phyloP scores from a whole-genome alignment of 1,140 invertebrate genomes.

The Bombus confusus region DNA sequence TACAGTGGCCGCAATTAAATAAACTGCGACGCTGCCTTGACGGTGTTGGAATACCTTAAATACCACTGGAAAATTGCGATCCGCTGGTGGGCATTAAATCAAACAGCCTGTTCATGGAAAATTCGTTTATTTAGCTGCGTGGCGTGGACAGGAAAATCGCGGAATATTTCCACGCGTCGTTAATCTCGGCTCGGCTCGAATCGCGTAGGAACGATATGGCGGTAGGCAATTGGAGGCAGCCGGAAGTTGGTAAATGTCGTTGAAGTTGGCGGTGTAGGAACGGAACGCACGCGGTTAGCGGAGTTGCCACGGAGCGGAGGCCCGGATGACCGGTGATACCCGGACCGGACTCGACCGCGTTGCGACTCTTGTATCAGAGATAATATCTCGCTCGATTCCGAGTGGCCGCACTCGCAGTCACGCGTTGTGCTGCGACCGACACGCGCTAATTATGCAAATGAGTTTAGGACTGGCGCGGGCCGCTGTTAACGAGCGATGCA shows the following conservation, averaged over 20 bases:
- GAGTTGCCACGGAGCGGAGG: background rate
- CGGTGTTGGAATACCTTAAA: slow-evolving; percentile 10
- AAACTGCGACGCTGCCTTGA: background rate
- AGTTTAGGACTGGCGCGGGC: slow-evolving; percentile 68
- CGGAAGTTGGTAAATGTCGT: slow-evolving; percentile 46
- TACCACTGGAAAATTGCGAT: slow-evolving; percentile 9
- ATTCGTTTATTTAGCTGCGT: slow-evolving; percentile 23
- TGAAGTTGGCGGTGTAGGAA: slow-evolving; percentile 3
- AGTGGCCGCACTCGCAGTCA: slow-evolving; percentile 53
- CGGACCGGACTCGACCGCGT: slow-evolving; percentile 14
- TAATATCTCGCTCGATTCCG: slow-evolving; percentile 59
- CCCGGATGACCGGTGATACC: slow-evolving; percentile 13
- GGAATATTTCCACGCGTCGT: slow-evolving; percentile 12
- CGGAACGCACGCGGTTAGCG: background rate
- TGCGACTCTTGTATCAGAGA: slow-evolving; percentile 57
- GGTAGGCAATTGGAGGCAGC: background rate
- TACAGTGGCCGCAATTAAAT: slow-evolving; percentile 24
- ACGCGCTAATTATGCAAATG: slow-evolving; percentile 75
- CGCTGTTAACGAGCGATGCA: slow-evolving; percentile 71
- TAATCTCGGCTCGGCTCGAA: background rate
- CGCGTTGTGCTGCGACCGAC: slow-evolving; percentile 61
- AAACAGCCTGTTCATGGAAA: slow-evolving; percentile 8
- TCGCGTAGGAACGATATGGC: slow-evolving; percentile 4
- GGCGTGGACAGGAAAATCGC: slow-evolving; percentile 5
- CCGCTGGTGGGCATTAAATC: background rate